Evolutionary conservation across 2,113 vertebrate species (phyloP).

Genomic region (Elaphurus davidianus): DNA sequence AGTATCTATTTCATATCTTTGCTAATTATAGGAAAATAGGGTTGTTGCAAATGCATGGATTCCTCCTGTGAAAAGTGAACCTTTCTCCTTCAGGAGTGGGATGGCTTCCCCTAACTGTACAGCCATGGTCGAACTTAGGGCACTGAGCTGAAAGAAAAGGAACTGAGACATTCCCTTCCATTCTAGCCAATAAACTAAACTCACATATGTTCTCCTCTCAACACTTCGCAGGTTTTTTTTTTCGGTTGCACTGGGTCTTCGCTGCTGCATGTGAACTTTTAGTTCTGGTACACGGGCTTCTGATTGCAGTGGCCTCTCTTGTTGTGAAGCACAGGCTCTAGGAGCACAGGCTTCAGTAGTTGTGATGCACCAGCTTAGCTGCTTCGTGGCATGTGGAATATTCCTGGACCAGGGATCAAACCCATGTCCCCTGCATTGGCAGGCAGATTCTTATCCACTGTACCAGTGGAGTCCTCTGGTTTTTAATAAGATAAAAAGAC

Average conservation of each 20-base stretch:
- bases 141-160: background rate
- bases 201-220: background rate
- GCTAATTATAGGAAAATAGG: background rate
- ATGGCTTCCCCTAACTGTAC: background rate
- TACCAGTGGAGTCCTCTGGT: background rate
- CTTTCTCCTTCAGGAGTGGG: background rate
- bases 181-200: background rate
- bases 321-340: too few species aligned
- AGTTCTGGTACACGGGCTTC: too few species aligned
- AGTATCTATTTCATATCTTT: background rate
- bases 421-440: too few species aligned
- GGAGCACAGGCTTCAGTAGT: too few species aligned
- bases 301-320: too few species aligned
- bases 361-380: too few species aligned
- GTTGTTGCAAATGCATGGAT: background rate
- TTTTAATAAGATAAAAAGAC: background rate
- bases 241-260: too few species aligned
- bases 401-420: too few species aligned
- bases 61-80: background rate
- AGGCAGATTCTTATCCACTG: too few species aligned
- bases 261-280: too few species aligned
- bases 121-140: background rate
- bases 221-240: background rate
- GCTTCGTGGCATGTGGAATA: too few species aligned
- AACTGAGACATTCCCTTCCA: background rate